Percentiles rank a stretch among this genome's conserved stretches.
phyloP scores from a whole-genome alignment of 2,888 invertebrate species.

The Villa cingulata region DNA sequence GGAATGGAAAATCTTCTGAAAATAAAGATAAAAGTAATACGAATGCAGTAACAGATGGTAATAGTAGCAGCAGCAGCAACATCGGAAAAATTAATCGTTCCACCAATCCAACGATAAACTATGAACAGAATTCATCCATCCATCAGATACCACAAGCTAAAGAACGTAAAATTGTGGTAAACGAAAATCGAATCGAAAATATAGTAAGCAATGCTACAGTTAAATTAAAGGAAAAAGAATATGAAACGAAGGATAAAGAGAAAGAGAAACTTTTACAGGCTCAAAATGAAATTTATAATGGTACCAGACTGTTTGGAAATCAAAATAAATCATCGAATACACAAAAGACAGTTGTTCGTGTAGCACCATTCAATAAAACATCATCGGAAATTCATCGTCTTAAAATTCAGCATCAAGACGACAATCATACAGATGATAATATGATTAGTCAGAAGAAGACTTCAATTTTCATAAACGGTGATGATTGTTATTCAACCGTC shows the following conservation, averaged over 20 bases:
- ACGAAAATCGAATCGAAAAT: not conserved
- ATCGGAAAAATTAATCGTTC: no score
- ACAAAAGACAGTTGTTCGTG: slow-evolving; percentile 38
- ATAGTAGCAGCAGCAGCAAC: not conserved
- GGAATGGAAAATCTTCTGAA: not conserved
- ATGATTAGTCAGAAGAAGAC: slow-evolving; percentile 42
- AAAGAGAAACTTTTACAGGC: slow-evolving; percentile 10
- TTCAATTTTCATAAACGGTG: slow-evolving; percentile 59
- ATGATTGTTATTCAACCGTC: slow-evolving; percentile 61
- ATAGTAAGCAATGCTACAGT: not conserved
- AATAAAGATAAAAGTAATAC: not conserved
- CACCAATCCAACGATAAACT: no score
- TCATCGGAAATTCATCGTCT: slow-evolving; percentile 39
- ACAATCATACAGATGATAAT: slow-evolving; percentile 18
- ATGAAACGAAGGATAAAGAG: not conserved
- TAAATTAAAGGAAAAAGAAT: no score
- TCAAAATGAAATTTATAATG: slow-evolving; percentile 10
- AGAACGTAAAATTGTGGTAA: not conserved
- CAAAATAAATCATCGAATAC: not conserved
- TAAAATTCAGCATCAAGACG: slow-evolving; percentile 44
- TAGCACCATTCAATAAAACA: slow-evolving; percentile 33
- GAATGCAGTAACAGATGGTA: not conserved
- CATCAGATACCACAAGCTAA: not conserved
- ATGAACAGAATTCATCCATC: no score
- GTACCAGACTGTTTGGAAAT: slow-evolving; percentile 12